These are phyloP conservation scores for Erpetoichthys calabaricus DNA, from an alignment of 2,797 vertebrate species.

Conservation along the genomic window DNA sequence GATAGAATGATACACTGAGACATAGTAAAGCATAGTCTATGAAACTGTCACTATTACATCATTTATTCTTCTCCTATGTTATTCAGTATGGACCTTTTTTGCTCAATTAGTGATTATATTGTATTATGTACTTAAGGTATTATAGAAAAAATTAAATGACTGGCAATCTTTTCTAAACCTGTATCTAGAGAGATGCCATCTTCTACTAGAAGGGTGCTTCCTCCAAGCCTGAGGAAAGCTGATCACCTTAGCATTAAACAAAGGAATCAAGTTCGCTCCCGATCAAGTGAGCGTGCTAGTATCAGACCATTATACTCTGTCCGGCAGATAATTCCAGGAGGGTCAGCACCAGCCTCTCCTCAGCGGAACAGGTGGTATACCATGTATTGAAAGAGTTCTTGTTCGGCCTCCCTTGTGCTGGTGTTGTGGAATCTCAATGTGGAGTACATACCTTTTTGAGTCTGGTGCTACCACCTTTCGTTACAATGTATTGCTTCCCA, in stretches of 20 bases:
- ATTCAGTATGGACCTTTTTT: too few relatives aligned
- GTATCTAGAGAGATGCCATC: slow-evolving; percentile 42
- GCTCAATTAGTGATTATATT: too few relatives aligned
- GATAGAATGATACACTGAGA: too few relatives aligned
- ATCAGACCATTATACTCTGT: slow-evolving; percentile 54
- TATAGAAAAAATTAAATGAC: slow-evolving; percentile 20
- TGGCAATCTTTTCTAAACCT: slow-evolving; percentile 42
- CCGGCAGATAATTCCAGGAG: slow-evolving; percentile 48
- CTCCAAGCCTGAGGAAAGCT: slow-evolving; percentile 37
- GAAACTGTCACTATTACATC: too few relatives aligned
- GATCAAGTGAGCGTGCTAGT: slow-evolving; percentile 42
- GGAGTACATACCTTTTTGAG: slow-evolving; percentile 10
- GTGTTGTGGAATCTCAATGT: slow-evolving; percentile 31
- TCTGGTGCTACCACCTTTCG: not conserved
- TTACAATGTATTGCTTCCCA: slow-evolving; percentile 20
- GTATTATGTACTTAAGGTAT: too few relatives aligned
- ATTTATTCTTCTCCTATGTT: too few relatives aligned
- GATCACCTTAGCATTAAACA: slow-evolving; percentile 43
- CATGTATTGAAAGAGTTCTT: slow-evolving; percentile 32
- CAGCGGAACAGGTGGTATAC: slow-evolving; percentile 68
- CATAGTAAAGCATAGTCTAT: too few relatives aligned
- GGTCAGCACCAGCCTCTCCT: slow-evolving; percentile 61
- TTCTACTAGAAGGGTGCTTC: slow-evolving; percentile 48
- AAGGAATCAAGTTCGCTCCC: slow-evolving; percentile 35
- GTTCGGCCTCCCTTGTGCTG: slow-evolving; percentile 37